A percentile compares a stretch with the other conserved stretches of the same genome.
These are phyloP conservation scores for Leptodactylus fuscus DNA, from an alignment of 2,113 vertebrate species.

Conservation along the genomic window DNA sequence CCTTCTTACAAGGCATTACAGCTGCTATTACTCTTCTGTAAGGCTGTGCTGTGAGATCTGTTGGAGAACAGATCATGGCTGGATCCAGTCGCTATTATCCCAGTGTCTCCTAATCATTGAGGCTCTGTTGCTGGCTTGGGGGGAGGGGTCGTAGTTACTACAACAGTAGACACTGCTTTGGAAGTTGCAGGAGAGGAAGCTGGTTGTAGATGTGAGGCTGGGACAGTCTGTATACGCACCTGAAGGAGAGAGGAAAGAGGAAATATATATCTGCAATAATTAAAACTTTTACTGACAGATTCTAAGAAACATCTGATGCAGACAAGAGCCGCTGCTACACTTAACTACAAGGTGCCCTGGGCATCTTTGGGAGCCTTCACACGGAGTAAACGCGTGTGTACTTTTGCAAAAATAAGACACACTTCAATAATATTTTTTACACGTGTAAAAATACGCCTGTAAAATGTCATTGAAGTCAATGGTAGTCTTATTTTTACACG, in stretches of 20 bases:
- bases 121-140: constrained; percentile 87
- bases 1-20: neutral
- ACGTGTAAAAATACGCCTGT: no score
- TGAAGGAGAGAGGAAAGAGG: constrained; percentile 63
- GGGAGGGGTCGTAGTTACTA: constrained; percentile 90
- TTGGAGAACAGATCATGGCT: neutral
- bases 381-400: no score
- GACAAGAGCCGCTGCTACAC: no score
- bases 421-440: no score
- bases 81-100: neutral
- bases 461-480: no score
- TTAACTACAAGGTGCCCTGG: no score
- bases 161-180: constrained; percentile 92
- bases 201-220: constrained; percentile 90
- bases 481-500: no score
- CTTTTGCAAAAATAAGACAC: no score
- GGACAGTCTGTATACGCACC: constrained; percentile 95
- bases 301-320: no score
- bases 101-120: constrained; percentile 67
- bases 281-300: no score
- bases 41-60: neutral
- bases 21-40: neutral
- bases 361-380: no score
- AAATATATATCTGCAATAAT: neutral
- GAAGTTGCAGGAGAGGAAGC: constrained; percentile 83